Conservation (phyloP, 2,113 vertebrate species). For the Crotalus helleri region DNA sequence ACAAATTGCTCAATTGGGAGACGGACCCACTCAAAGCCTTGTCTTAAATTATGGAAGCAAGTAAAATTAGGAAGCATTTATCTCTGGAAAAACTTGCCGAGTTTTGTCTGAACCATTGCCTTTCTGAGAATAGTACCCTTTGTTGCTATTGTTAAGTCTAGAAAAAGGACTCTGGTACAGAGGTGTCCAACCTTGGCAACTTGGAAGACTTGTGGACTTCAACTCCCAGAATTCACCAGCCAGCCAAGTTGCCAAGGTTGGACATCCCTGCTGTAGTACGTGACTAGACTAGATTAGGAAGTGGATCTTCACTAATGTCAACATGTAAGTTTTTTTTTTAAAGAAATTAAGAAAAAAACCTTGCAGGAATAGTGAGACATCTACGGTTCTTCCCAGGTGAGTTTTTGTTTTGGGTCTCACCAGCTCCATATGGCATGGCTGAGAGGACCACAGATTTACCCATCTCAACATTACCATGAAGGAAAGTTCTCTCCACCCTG, state of each 20-base stretch:
- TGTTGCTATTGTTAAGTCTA: neutral
- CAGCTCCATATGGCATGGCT: neutral
- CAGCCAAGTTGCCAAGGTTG: neutral
- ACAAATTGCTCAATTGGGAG: neutral
- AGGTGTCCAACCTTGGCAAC: neutral
- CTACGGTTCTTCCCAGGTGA: neutral
- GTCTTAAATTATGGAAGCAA: neutral
- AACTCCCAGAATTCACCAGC: neutral
- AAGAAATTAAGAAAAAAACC: neutral
- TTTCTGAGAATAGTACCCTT: neutral
- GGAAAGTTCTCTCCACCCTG: neutral
- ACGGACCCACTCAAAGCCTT: neutral
- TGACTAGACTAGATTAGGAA: neutral
- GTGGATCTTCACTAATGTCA: neutral
- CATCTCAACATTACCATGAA: neutral
- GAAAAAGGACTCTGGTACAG: neutral
- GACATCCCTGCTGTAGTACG: neutral
- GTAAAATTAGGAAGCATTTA: rapidly evolving
- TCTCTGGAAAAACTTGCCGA: slow-evolving; percentile 34
- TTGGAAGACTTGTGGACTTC: neutral
- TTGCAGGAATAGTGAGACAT: neutral
- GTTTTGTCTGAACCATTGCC: neutral
- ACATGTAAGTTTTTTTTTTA: neutral
- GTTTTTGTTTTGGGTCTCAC: neutral
- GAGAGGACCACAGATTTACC: neutral